Percentiles rank a stretch among this genome's conserved stretches.
Conservation (phyloP, 2,113 vertebrate species). For the Myotis yumanensis region DNA sequence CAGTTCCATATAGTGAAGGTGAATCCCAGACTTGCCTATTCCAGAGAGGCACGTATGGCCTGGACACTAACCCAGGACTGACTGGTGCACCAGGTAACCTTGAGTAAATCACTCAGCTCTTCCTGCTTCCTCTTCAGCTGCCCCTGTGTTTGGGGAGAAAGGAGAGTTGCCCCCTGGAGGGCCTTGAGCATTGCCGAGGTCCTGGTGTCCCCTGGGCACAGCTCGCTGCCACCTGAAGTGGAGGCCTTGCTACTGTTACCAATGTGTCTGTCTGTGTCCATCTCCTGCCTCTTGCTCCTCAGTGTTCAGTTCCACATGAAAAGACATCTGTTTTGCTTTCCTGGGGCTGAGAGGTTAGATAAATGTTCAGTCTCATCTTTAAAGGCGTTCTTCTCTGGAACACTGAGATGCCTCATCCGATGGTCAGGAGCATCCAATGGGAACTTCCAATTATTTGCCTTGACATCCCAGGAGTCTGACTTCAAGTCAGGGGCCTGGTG, state of each 20-base stretch:
- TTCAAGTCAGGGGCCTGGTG: not conserved
- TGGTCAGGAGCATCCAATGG: accelerated
- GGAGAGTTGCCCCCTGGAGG: not conserved
- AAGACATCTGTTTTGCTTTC: constrained; percentile 19
- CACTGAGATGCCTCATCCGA: not conserved
- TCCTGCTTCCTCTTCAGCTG: not conserved
- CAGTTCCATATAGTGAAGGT: not conserved
- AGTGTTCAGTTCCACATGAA: not conserved
- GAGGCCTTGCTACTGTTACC: not conserved
- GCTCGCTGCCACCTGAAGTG: not conserved
- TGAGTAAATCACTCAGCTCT: not conserved
- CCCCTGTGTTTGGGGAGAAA: not conserved
- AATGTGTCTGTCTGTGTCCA: not conserved
- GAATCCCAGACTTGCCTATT: not conserved
- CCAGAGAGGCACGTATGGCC: not conserved
- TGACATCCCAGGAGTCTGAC: not conserved
- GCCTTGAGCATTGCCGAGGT: not conserved
- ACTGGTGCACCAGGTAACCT: not conserved
- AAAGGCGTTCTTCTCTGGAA: not conserved
- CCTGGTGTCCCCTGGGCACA: not conserved
- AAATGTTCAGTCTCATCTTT: not conserved
- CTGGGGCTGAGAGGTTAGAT: not conserved
- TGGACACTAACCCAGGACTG: not conserved
- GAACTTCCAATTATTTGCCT: not conserved
- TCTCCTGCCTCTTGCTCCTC: not conserved